Conservation (phyloP, 2,797 vertebrate species). For the Sphenopsis melanotis region DNA sequence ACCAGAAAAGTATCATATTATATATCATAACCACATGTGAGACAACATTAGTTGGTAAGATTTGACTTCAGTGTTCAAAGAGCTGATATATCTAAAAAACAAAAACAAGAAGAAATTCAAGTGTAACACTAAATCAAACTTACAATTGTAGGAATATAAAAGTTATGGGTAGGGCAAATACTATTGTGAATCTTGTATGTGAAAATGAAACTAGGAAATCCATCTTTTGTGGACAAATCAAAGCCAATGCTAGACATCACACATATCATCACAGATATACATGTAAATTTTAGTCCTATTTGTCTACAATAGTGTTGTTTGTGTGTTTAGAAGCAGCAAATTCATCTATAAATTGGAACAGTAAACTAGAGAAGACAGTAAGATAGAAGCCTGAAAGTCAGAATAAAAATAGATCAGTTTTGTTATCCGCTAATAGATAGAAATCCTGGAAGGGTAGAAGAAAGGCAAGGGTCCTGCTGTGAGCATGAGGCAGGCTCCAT, state of each 20-base stretch:
- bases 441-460: conserved; percentile 63
- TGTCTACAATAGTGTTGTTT: background rate
- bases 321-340: conserved; percentile 8
- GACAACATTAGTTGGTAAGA: background rate
- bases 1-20: background rate
- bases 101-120: background rate
- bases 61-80: background rate
- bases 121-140: background rate
- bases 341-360: conserved; percentile 38
- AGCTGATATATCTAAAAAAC: background rate
- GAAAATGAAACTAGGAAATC: conserved; percentile 10
- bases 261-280: background rate
- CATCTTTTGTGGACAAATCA: conserved; percentile 21
- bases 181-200: background rate
- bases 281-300: conserved; percentile 30
- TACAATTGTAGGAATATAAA: background rate
- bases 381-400: conserved; percentile 46
- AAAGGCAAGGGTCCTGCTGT: conserved; percentile 63
- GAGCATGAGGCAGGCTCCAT: conserved; percentile 46
- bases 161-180: background rate
- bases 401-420: conserved; percentile 66
- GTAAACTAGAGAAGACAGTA: conserved; percentile 37
- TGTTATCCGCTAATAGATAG: conserved; percentile 65
- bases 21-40: background rate
- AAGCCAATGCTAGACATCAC: background rate